phyloP scores from a whole-genome alignment of 2,113 vertebrate genomes.

The Pungitius pungitius region DNA sequence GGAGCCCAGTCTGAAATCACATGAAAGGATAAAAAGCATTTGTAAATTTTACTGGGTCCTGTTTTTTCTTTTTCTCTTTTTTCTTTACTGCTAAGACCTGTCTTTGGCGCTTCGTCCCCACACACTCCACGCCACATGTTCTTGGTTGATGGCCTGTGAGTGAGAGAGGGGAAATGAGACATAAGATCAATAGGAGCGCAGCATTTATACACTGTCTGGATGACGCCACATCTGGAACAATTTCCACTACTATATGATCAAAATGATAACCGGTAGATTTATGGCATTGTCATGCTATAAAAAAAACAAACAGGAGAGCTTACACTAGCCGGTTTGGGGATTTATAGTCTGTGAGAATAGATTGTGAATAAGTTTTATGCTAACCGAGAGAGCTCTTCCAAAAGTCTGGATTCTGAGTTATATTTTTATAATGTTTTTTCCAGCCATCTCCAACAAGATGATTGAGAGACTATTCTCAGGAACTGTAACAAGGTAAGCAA shows the following conservation, averaged over 20 bases:
- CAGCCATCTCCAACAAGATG: constrained; percentile 91
- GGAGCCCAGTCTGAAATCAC: constrained; percentile 1
- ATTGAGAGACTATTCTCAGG: constrained; percentile 95
- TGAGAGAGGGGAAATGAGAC: constrained; percentile 67
- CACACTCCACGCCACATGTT: constrained; percentile 67
- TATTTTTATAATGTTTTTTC: constrained; percentile 29
- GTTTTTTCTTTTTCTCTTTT: not conserved
- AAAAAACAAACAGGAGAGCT: constrained; percentile 50
- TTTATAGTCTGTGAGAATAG: constrained; percentile 64
- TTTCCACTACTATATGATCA: constrained; percentile 53
- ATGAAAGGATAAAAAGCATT: constrained; percentile 10
- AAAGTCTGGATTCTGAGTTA: constrained; percentile 30
- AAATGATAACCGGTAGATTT: constrained; percentile 64
- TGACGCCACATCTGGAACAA: constrained; percentile 74
- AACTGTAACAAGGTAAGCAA: constrained; percentile 88
- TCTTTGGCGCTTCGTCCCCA: constrained; percentile 32
- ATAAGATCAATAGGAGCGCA: constrained; percentile 70
- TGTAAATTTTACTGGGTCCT: constrained; percentile 17
- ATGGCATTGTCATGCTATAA: constrained; percentile 59
- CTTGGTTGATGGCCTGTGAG: constrained; percentile 60
- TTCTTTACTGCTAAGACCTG: constrained; percentile 20
- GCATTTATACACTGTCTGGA: constrained; percentile 46
- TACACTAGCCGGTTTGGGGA: constrained; percentile 35
- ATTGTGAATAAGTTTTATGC: constrained; percentile 49
- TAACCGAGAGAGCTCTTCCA: constrained; percentile 27